Evolutionary conservation across 1,140 invertebrate genomes (phyloP), one percentile per base, ranked within the genome.

Genomic region (Eriocheir sinensis): DNA sequence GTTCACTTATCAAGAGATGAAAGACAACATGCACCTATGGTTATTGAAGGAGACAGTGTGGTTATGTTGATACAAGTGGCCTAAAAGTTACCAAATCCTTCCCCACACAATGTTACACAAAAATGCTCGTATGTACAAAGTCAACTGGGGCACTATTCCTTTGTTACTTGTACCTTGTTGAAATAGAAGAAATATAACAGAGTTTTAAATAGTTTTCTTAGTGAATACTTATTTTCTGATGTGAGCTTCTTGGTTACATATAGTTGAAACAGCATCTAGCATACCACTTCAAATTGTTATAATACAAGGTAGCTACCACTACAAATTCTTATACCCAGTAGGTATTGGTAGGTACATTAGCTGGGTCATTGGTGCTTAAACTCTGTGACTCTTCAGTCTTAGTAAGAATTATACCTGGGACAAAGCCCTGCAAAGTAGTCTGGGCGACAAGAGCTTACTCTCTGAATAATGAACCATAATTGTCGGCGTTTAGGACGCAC

Each of bases 21-120:
- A 4, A 72, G 60, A n/a, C 21, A n/a, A 21, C 53, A 72, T 3
- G n/a, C 17, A 27, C 60, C 27, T 1, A n/a, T 72, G n/a, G 21
- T 72, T 72, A n/a, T 21, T 27, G 60, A n/a, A 72, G 60, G 60
- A 72, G 60, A n/a, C 44, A 48, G n/a, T n/a, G 44, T 3, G 60
- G 1, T 72, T n/a, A 72, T 72, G 60, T 72, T n/a, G n/a, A 72
- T n/a, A 72, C 12, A 72, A 72, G 60, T 0, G 60, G 60, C 60
- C 60, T n/a, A 72, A 72, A 72, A 27, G 60, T n/a, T 72, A 72
- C 60, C 60, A 72, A 72, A 72, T 72, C 60, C 60, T 72, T n/a
- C n/a, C 60, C 60, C 60, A n/a, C 8, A n/a, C 27, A 72, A n/a
- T 72, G 60, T 72, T 27, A 72, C 21, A 21, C 60, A 21, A 4